Conservation (phyloP, 2,888 invertebrate genomes). For the Alloscopus bannaensis region DNA sequence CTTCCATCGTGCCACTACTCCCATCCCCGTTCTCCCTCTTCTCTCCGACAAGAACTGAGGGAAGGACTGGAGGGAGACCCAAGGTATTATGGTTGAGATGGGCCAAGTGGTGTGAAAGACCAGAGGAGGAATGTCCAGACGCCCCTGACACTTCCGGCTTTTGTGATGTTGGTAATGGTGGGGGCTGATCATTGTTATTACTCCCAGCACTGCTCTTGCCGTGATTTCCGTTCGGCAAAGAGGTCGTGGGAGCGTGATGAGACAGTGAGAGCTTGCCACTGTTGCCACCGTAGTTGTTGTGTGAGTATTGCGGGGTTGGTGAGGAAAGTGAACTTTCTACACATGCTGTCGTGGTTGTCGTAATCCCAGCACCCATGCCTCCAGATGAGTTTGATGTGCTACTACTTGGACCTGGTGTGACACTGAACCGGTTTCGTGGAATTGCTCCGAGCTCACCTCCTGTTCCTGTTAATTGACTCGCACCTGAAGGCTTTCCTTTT, state of each 20-base stretch:
- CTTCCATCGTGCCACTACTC: constrained; percentile 69
- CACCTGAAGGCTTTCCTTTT: constrained; percentile 31
- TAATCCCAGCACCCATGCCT: constrained; percentile 39
- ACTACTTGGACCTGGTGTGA: constrained; percentile 67
- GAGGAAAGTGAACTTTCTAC: constrained; percentile 66
- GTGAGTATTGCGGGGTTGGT: constrained; percentile 49
- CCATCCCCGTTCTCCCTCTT: constrained; percentile 73
- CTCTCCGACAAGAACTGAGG: constrained; percentile 60
- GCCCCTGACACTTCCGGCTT: constrained; percentile 64
- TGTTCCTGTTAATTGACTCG: constrained; percentile 47
- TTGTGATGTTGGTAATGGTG: constrained; percentile 70
- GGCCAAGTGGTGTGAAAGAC: constrained; percentile 32
- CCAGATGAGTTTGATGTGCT: constrained; percentile 62
- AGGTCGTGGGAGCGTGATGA: constrained; percentile 57
- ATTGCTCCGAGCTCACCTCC: constrained; percentile 57
- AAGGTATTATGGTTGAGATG: constrained; percentile 48
- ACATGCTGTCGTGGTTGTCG: constrained; percentile 2
- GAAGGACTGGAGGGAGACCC: constrained; percentile 63
- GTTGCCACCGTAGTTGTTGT: too few species aligned
- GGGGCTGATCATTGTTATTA: constrained; percentile 63
- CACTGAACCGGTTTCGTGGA: constrained; percentile 69
- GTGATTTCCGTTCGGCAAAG: constrained; percentile 55
- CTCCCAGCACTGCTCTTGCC: constrained; percentile 16
- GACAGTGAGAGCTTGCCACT: constrained; percentile 28
- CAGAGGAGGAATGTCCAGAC: constrained; percentile 42